Conservation (phyloP, 2,888 invertebrate genomes). For the Calameuta pallipes region DNA sequence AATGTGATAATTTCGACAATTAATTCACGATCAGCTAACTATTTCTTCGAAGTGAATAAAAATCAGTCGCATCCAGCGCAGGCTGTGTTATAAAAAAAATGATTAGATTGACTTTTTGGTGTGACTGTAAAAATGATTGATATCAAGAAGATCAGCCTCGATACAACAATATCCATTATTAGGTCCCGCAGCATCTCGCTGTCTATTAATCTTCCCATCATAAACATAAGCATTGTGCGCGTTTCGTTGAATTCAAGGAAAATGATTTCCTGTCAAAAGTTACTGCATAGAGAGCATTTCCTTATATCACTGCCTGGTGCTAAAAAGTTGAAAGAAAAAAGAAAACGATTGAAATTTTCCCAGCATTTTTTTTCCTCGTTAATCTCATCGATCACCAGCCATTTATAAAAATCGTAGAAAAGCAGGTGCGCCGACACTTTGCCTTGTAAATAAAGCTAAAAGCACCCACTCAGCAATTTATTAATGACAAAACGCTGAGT, state of each 20-base stretch:
- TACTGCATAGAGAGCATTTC: neutral
- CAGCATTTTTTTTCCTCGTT: neutral
- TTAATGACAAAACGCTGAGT: neutral
- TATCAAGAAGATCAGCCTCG: neutral
- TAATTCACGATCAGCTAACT: neutral
- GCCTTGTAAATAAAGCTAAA: neutral
- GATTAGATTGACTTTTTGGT: neutral
- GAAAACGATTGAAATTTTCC: neutral
- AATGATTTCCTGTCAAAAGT: neutral
- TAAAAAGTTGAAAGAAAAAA: neutral
- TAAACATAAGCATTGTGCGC: neutral
- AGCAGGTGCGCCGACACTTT: neutral
- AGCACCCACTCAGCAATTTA: neutral
- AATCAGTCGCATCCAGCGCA: neutral
- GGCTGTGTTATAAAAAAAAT: neutral
- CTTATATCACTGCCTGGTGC: neutral
- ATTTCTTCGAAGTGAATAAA: neutral
- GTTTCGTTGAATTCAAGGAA: neutral
- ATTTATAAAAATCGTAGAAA: neutral
- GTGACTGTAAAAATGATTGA: neutral
- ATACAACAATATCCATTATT: neutral
- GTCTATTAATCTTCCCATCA: neutral
- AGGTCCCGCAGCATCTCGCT: neutral
- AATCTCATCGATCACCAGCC: neutral
- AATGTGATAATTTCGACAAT: neutral